Evolutionary conservation across 2,113 vertebrate species (phyloP).

Genomic region (Heloderma charlesbogerti): DNA sequence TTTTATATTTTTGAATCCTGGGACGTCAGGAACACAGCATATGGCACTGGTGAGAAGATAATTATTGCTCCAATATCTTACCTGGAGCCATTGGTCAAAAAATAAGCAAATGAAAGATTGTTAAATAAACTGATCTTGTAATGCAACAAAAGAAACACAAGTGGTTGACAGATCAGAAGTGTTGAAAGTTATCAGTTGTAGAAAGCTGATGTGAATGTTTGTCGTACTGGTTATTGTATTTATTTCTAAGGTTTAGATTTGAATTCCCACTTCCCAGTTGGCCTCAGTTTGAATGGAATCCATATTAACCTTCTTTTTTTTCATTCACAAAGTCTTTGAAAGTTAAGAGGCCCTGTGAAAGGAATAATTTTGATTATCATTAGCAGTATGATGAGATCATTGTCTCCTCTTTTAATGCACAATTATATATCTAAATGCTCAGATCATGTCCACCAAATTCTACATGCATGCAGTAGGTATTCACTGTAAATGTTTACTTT

Average conservation of each 20-base stretch:
- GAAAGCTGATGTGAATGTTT: neutral
- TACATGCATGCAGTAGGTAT: neutral
- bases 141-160: neutral
- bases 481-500: neutral
- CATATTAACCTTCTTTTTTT: neutral
- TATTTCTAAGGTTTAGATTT: neutral
- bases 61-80: slow-evolving; percentile 66
- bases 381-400: neutral
- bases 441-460: neutral
- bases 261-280: neutral
- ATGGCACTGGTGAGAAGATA: slow-evolving; percentile 67
- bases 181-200: neutral
- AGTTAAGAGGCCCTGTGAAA: neutral
- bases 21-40: slow-evolving; percentile 60
- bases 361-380: neutral
- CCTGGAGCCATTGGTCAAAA: slow-evolving; percentile 47
- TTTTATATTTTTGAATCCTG: slow-evolving; percentile 61
- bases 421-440: neutral
- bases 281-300: neutral
- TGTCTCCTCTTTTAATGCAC: neutral
- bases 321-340: neutral
- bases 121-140: slow-evolving; percentile 31
- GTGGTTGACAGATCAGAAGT: neutral
- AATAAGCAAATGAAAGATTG: slow-evolving; percentile 23
- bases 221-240: neutral